These are phyloP conservation scores for Vespertilio murinus DNA, from an alignment of 2,797 vertebrate genomes.

Conservation along the genomic window DNA sequence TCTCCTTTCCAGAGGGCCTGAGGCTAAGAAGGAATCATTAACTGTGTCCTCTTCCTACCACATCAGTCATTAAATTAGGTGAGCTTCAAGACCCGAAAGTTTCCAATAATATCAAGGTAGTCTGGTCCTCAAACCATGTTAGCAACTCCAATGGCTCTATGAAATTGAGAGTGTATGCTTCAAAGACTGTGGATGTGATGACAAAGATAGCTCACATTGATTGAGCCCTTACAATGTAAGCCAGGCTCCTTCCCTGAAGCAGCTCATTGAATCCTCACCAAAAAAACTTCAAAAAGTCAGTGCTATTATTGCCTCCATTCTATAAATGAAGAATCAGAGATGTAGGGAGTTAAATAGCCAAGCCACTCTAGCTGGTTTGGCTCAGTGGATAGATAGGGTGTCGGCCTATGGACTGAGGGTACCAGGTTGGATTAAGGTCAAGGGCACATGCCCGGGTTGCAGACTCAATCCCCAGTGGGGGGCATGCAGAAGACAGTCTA, in stretches of 20 bases:
- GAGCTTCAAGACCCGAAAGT: not conserved
- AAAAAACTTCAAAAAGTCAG: not conserved
- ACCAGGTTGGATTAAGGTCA: too few relatives aligned
- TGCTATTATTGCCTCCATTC: not conserved
- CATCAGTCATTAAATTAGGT: constrained; percentile 38
- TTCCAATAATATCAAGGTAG: not conserved
- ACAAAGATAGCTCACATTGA: not conserved
- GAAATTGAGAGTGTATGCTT: constrained; percentile 11
- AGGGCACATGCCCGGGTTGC: too few relatives aligned
- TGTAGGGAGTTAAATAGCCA: not conserved
- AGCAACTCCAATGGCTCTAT: not conserved
- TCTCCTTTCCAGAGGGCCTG: not conserved
- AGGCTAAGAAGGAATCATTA: constrained; percentile 34
- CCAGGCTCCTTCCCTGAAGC: not conserved
- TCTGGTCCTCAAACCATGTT: not conserved
- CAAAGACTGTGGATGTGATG: not conserved
- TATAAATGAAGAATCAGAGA: not conserved
- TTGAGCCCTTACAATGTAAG: not conserved
- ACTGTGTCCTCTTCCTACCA: not conserved
- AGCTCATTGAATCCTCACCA: not conserved
- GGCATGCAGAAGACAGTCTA: too few relatives aligned
- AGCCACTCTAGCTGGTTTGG: not conserved
- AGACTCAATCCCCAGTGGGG: too few relatives aligned
- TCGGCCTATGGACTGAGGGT: too few relatives aligned
- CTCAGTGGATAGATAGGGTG: too few relatives aligned